These are phyloP conservation scores for Epinephelus fuscoguttatus DNA, from an alignment of 2,113 vertebrate species.

Conservation along the genomic window DNA sequence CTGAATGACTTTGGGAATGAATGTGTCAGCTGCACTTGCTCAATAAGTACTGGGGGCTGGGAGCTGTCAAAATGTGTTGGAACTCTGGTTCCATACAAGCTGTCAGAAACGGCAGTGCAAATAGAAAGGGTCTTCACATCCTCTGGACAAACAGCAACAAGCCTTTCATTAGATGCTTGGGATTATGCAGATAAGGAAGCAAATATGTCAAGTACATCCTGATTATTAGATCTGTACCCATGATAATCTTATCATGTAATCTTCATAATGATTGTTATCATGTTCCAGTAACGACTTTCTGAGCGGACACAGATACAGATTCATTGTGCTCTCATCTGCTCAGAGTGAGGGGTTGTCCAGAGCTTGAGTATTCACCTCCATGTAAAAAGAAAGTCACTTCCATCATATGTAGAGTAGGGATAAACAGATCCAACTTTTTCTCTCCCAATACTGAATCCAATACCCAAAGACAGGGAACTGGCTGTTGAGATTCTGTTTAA, in stretches of 20 bases:
- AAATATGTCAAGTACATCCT: conserved; percentile 22
- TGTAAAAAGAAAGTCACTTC: background rate
- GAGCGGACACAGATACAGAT: background rate
- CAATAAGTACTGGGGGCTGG: conserved; percentile 47
- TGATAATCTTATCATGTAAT: background rate
- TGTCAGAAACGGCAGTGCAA: conserved; percentile 25
- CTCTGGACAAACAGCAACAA: conserved; percentile 42
- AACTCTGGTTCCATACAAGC: conserved; percentile 15
- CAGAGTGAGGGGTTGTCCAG: background rate
- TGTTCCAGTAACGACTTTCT: background rate
- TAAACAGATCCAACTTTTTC: too few relatives aligned
- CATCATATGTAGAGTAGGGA: background rate
- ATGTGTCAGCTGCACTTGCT: conserved; percentile 68
- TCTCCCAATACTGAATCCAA: background rate
- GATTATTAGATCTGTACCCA: conserved; percentile 15
- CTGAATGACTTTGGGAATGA: conserved; percentile 60
- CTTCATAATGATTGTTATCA: background rate
- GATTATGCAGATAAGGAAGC: conserved; percentile 1
- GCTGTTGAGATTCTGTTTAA: too few relatives aligned
- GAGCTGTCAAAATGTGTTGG: conserved; percentile 46
- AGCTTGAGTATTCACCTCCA: background rate
- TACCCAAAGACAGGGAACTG: background rate
- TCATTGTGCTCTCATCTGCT: background rate
- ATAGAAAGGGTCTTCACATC: conserved; percentile 26
- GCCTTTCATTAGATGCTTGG: background rate